Evolutionary conservation across 2,797 vertebrate species (phyloP).

Genomic region (Myripristis jacobus): DNA sequence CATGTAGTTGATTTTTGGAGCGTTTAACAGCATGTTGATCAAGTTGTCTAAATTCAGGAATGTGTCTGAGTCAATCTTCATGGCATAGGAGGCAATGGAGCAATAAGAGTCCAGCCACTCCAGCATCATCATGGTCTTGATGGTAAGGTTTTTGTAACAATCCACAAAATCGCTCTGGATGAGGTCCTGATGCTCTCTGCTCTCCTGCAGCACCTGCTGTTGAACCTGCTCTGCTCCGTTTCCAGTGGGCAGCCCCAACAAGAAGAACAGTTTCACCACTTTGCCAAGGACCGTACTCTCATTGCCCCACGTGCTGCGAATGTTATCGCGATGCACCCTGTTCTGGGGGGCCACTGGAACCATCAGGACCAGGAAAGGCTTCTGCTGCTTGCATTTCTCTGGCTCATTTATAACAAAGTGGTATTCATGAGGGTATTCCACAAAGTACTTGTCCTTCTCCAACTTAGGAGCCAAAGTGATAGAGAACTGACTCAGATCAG

Average conservation of each 20-base stretch:
- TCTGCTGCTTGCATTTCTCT: conserved; percentile 51
- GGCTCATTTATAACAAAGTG: conserved; percentile 69
- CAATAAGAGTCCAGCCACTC: conserved; percentile 73
- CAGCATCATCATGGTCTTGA: conserved; percentile 76
- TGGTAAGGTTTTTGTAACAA: conserved; percentile 78
- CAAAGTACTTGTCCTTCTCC: conserved; percentile 19
- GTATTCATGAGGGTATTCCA: conserved; percentile 66
- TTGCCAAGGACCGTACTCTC: conserved; percentile 61
- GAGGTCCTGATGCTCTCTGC: conserved; percentile 59
- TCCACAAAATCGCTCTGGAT: conserved; percentile 77
- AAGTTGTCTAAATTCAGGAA: conserved; percentile 77
- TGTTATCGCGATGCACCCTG: accelerated
- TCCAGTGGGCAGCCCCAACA: conserved; percentile 52
- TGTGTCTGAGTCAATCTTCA: conserved; percentile 78
- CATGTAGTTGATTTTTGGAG: conserved; percentile 27
- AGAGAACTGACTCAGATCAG: background rate
- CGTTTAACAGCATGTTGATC: conserved; percentile 30
- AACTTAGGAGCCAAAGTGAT: background rate
- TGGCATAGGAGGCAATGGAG: conserved; percentile 60
- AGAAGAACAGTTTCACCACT: conserved; percentile 69
- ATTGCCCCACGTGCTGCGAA: conserved; percentile 80
- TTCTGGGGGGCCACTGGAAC: conserved; percentile 49
- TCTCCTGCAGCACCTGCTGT: conserved; percentile 51
- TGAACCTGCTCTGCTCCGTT: conserved; percentile 26
- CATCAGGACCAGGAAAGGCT: conserved; percentile 75